These are phyloP conservation scores for Leucozona laternaria DNA, from an alignment of 2,888 invertebrate species.

Conservation along the genomic window DNA sequence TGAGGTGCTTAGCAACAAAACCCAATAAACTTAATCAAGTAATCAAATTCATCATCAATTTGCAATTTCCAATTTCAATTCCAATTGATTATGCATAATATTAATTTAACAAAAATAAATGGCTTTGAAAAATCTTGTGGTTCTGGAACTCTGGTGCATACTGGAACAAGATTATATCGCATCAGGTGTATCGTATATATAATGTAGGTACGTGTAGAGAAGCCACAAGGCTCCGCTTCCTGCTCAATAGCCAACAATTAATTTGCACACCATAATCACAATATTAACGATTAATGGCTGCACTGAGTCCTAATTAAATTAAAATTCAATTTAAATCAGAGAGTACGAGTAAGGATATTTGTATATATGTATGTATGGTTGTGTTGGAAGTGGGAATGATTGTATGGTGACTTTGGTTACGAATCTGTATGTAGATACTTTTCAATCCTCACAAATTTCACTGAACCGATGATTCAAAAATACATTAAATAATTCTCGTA, in stretches of 20 bases:
- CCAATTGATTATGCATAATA: conserved; percentile 47
- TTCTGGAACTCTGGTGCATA: neutral
- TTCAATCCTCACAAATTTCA: conserved; percentile 17
- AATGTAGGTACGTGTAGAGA: neutral
- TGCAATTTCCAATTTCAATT: conserved; percentile 23
- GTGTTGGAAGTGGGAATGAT: neutral
- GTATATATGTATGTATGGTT: neutral
- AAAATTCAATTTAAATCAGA: conserved; percentile 73
- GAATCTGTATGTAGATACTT: neutral
- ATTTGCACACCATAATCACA: conserved; percentile 75
- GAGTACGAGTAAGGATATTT: neutral
- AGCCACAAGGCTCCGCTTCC: conserved; percentile 50
- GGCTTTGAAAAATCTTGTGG: conserved; percentile 7
- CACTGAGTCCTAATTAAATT: conserved; percentile 73
- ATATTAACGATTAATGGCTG: conserved; percentile 73
- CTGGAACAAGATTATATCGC: neutral
- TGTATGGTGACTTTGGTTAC: conserved; percentile 24
- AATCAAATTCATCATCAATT: conserved; percentile 69
- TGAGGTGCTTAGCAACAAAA: conserved; percentile 50
- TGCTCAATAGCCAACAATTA: conserved; percentile 73
- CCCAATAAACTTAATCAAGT: conserved; percentile 61
- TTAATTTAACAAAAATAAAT: conserved; percentile 43
- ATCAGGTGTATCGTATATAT: neutral
- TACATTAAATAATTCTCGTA: conserved; percentile 72
- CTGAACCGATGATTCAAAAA: conserved; percentile 38